These are phyloP conservation scores for Semaprochilodus insignis DNA, from an alignment of 2,797 vertebrate genomes.

Conservation along the genomic window DNA sequence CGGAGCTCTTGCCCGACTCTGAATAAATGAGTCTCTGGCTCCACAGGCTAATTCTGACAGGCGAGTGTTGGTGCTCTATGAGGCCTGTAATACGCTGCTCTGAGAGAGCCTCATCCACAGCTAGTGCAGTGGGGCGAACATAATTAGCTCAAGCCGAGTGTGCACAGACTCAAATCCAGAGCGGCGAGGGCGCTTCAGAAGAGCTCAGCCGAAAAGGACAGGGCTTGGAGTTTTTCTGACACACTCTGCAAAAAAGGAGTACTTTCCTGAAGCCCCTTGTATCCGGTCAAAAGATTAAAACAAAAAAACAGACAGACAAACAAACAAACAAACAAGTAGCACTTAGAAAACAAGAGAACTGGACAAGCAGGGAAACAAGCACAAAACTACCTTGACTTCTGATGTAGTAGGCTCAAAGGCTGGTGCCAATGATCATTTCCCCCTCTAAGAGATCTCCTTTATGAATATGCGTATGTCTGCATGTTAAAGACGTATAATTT, in stretches of 20 bases:
- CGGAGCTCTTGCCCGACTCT: conserved; percentile 11
- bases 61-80: conserved; percentile 17
- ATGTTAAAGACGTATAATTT: conserved; percentile 12
- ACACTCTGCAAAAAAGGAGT: background rate
- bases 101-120: conserved; percentile 11
- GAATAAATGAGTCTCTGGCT: conserved; percentile 38
- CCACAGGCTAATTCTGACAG: conserved; percentile 32
- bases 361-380: background rate
- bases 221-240: conserved; percentile 8
- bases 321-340: conserved; percentile 1
- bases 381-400: background rate
- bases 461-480: background rate
- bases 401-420: background rate
- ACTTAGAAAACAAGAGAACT: background rate
- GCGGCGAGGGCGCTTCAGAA: background rate
- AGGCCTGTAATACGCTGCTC: conserved; percentile 6
- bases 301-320: conserved; percentile 11
- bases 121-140: conserved; percentile 30
- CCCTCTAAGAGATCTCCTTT: conserved; percentile 14
- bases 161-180: conserved; percentile 1
- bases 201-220: conserved; percentile 23
- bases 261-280: background rate
- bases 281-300: conserved; percentile 9
- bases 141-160: conserved; percentile 31
- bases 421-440: conserved; percentile 15